Evolutionary conservation across 2,113 vertebrate species (phyloP).

Genomic region (Notechis scutatus): DNA sequence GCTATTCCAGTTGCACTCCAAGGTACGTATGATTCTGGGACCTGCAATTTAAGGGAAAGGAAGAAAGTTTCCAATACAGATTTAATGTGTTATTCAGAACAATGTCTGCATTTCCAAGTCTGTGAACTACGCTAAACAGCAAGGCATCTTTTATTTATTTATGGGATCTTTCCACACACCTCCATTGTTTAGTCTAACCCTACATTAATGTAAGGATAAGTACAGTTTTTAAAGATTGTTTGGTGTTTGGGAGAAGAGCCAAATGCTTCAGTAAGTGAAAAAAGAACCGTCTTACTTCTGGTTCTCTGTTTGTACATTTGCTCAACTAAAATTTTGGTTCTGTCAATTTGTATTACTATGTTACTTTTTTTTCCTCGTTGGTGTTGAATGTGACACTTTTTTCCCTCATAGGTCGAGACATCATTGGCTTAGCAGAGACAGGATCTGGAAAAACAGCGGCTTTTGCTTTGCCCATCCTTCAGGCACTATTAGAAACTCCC

Average conservation of each 20-base stretch:
- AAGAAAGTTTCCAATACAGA: not conserved
- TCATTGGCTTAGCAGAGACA: constrained; percentile 95
- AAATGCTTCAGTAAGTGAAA: not conserved
- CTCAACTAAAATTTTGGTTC: not conserved
- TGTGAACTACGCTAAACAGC: not conserved
- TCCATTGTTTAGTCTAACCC: not conserved
- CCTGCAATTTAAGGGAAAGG: not conserved
- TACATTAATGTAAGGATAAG: not conserved
- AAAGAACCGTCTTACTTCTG: not conserved
- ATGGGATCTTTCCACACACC: not conserved
- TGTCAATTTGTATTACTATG: not conserved
- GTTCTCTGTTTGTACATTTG: not conserved
- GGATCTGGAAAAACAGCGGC: constrained; percentile 97
- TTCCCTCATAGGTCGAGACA: constrained; percentile 76
- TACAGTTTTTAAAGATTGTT: not conserved
- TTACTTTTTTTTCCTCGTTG: not conserved
- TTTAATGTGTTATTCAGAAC: not conserved
- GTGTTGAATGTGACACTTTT: constrained; percentile 19
- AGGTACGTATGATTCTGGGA: constrained; percentile 64
- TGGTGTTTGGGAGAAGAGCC: not conserved
- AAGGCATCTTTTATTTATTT: not conserved
- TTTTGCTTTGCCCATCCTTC: constrained; percentile 94
- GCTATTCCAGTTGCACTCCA: constrained; percentile 90
- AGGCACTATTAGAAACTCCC: constrained; percentile 82
- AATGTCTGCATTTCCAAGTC: not conserved